phyloP scores from a whole-genome alignment of 2,888 invertebrate genomes.

The Cordilura impudica region DNA sequence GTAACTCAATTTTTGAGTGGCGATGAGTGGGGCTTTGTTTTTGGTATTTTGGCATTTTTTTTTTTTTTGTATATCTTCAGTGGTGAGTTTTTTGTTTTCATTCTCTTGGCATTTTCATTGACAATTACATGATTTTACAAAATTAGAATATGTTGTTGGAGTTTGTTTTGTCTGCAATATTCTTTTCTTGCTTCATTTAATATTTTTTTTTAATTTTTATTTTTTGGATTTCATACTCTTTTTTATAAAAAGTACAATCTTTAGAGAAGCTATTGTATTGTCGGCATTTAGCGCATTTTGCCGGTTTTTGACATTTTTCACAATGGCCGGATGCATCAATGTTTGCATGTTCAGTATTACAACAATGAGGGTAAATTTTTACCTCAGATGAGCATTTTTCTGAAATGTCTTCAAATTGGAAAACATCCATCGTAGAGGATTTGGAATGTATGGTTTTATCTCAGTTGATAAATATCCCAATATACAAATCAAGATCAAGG shows the following conservation, averaged over 20 bases:
- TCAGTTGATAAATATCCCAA: slow-evolving; percentile 1
- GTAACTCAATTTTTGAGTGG: background rate
- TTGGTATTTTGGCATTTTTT: too few species aligned
- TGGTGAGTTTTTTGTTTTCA: too few species aligned
- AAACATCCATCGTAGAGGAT: slow-evolving; percentile 28
- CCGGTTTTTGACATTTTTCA: slow-evolving; percentile 15
- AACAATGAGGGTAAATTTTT: slow-evolving; percentile 33
- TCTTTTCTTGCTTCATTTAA: slow-evolving; percentile 25
- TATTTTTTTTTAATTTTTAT: slow-evolving; percentile 20
- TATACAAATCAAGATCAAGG: slow-evolving; percentile 9
- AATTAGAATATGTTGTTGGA: too few species aligned
- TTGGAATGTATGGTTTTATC: slow-evolving; percentile 15
- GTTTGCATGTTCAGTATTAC: too few species aligned
- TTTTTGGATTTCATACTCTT: slow-evolving; percentile 4
- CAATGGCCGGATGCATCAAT: background rate
- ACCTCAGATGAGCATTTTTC: slow-evolving; percentile 1
- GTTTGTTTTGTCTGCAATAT: slow-evolving; percentile 23
- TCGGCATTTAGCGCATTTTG: slow-evolving; percentile 35
- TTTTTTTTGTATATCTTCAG: too few species aligned
- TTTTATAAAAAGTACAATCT: too few species aligned
- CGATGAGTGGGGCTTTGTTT: too few species aligned
- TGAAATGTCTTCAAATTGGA: slow-evolving; percentile 19
- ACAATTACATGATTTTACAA: too few species aligned
- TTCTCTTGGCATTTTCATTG: too few species aligned
- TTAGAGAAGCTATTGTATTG: slow-evolving; percentile 27